Percentiles rank a stretch among this genome's conserved stretches.
phyloP scores from a whole-genome alignment of 2,888 invertebrate species.

The Choristoneura rosaceana region DNA sequence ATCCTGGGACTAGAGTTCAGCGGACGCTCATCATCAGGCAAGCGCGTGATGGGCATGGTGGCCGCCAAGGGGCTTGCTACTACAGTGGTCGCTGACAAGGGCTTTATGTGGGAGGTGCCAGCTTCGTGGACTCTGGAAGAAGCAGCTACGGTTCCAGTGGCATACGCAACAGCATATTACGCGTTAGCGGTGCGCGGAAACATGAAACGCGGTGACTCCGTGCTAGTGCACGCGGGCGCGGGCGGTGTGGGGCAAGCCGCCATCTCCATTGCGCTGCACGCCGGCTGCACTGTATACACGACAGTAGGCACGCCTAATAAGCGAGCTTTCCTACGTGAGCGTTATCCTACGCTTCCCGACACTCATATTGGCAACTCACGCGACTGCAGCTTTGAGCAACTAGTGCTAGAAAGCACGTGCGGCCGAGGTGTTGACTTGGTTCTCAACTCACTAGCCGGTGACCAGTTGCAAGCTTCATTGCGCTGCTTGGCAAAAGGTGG shows the following conservation, averaged over 20 bases:
- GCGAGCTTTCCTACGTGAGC: conserved; percentile 93
- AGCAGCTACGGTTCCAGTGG: conserved; percentile 97
- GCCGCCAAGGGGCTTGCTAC: conserved; percentile 96
- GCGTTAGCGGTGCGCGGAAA: conserved; percentile 95
- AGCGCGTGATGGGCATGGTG: conserved; percentile 96
- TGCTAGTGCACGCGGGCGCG: conserved; percentile 97
- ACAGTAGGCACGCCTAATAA: conserved; percentile 96
- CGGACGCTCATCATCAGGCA: conserved; percentile 90
- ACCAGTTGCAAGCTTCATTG: conserved; percentile 97
- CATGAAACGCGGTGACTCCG: conserved; percentile 92
- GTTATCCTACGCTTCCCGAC: conserved; percentile 91
- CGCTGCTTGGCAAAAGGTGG: conserved; percentile 97
- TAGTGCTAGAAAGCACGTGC: conserved; percentile 92
- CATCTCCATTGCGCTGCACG: conserved; percentile 95
- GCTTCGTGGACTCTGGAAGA: conserved; percentile 94
- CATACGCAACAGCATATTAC: conserved; percentile 96
- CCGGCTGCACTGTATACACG: conserved; percentile 95
- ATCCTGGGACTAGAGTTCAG: conserved; percentile 97
- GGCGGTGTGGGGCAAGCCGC: conserved; percentile 99
- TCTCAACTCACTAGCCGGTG: conserved; percentile 98
- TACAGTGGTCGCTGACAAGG: conserved; percentile 92
- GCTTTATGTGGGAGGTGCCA: conserved; percentile 96
- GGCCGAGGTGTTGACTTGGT: conserved; percentile 98
- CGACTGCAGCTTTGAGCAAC: conserved; percentile 95
- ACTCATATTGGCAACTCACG: conserved; percentile 96